Percentiles rank a stretch among this genome's conserved stretches.
Evolutionary conservation across 2,888 invertebrate genomes (phyloP).

Genomic region (Hyposoter dolosus): DNA sequence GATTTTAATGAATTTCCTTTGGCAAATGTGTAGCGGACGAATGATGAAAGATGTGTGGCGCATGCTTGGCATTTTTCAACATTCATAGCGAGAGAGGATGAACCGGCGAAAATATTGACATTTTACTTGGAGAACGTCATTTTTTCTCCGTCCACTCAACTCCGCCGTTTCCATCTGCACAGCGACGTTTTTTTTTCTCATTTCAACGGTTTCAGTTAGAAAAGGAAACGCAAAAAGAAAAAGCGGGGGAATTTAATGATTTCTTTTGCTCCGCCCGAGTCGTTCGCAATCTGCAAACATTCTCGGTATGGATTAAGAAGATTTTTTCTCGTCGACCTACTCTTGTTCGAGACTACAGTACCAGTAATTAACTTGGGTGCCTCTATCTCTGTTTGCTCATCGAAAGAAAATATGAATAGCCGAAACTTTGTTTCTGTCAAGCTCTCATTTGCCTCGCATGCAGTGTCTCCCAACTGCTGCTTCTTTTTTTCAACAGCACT

Average conservation of each 20-base stretch:
- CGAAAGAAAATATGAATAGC: conserved; percentile 20
- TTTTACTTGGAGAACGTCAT: conserved; percentile 24
- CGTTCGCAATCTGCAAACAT: conserved; percentile 3
- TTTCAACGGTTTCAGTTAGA: neutral
- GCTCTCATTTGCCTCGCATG: conserved; percentile 5
- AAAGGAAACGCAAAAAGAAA: neutral
- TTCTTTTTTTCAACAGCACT: neutral
- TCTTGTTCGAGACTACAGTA: conserved; percentile 2
- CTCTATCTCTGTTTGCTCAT: conserved; percentile 17
- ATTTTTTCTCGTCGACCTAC: conserved; percentile 24
- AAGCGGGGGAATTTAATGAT: conserved; percentile 25
- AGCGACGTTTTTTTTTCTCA: conserved; percentile 34
- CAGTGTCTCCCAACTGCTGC: neutral
- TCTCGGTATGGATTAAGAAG: conserved; percentile 1
- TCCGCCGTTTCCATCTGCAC: neutral
- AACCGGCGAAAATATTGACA: conserved; percentile 66
- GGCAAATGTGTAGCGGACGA: conserved; percentile 55
- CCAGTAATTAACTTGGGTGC: conserved; percentile 52
- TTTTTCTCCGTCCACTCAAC: conserved; percentile 37
- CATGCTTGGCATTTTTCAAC: conserved; percentile 56
- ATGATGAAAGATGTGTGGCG: conserved; percentile 43
- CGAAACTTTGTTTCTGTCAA: neutral
- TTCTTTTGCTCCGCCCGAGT: neutral
- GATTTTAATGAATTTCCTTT: conserved; percentile 81
- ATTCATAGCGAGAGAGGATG: conserved; percentile 20